Evolutionary conservation across 2,797 vertebrate species (phyloP).

Genomic region (Oryzias sinensis): DNA sequence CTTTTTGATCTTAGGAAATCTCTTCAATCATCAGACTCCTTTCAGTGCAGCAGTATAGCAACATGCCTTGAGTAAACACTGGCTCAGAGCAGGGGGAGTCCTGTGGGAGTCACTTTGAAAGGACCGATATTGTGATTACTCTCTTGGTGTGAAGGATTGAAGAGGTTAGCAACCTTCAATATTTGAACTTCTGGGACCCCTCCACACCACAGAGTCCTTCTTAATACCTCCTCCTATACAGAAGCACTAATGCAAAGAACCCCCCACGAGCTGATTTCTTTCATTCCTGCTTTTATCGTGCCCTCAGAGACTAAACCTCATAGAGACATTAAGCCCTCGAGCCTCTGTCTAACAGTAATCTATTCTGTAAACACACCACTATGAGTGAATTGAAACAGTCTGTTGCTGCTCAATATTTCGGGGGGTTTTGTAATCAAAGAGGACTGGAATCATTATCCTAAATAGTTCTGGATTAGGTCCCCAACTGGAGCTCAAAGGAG

Average conservation of each 20-base stretch:
- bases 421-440: conserved; percentile 35
- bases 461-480: conserved; percentile 47
- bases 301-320: conserved; percentile 55
- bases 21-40: conserved; percentile 52
- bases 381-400: conserved; percentile 60
- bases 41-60: conserved; percentile 55
- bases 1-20: conserved; percentile 59
- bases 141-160: conserved; percentile 71
- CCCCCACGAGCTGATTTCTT: conserved; percentile 53
- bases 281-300: conserved; percentile 45
- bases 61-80: conserved; percentile 69
- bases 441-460: conserved; percentile 29
- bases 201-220: conserved; percentile 47
- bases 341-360: conserved; percentile 72
- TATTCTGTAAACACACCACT: conserved; percentile 75
- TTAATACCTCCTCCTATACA: conserved; percentile 63
- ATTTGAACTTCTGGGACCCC: conserved; percentile 76
- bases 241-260: conserved; percentile 44
- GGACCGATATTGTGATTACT: conserved; percentile 77
- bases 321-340: conserved; percentile 68
- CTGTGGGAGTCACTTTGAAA: conserved; percentile 70
- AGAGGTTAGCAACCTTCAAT: conserved; percentile 76
- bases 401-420: conserved; percentile 30
- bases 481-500: conserved; percentile 11
- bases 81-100: conserved; percentile 49